phyloP scores from a whole-genome alignment of 2,888 invertebrate genomes.

The Idaea biselata region DNA sequence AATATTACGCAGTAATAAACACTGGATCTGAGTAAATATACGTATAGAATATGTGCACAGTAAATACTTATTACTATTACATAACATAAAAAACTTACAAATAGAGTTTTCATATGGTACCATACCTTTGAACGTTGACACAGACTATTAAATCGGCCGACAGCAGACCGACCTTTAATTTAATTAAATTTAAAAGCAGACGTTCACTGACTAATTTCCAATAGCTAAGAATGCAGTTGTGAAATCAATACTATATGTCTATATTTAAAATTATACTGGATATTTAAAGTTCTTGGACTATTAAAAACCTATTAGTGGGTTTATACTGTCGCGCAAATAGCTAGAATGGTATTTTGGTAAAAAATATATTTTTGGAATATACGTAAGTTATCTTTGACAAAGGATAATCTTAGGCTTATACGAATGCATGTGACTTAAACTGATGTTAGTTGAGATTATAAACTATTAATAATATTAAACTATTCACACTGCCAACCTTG shows the following conservation, averaged over 20 bases:
- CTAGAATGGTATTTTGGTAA: background rate
- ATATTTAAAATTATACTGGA: background rate
- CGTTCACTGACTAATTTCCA: background rate
- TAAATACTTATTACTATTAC: too few relatives aligned
- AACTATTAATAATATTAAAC: too few relatives aligned
- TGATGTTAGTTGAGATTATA: too few relatives aligned
- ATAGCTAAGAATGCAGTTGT: background rate
- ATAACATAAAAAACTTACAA: too few relatives aligned
- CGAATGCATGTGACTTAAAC: background rate
- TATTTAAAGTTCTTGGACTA: slow-evolving; percentile 9
- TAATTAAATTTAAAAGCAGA: background rate
- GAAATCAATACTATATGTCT: background rate
- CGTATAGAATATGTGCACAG: too few relatives aligned
- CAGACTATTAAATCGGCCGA: too few relatives aligned
- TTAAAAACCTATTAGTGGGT: slow-evolving; percentile 29
- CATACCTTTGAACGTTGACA: too few relatives aligned
- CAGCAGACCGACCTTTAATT: too few relatives aligned
- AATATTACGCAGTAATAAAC: too few relatives aligned
- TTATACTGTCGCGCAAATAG: slow-evolving; percentile 7
- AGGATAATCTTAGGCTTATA: background rate
- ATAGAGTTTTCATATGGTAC: too few relatives aligned
- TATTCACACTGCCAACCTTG: too few relatives aligned
- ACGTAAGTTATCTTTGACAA: background rate
- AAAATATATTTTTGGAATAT: background rate
- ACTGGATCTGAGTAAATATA: too few relatives aligned